A percentile compares a stretch with the other conserved stretches of the same genome.
Evolutionary conservation across 2,888 invertebrate species (phyloP).

Genomic region (Agrotis clavis): DNA sequence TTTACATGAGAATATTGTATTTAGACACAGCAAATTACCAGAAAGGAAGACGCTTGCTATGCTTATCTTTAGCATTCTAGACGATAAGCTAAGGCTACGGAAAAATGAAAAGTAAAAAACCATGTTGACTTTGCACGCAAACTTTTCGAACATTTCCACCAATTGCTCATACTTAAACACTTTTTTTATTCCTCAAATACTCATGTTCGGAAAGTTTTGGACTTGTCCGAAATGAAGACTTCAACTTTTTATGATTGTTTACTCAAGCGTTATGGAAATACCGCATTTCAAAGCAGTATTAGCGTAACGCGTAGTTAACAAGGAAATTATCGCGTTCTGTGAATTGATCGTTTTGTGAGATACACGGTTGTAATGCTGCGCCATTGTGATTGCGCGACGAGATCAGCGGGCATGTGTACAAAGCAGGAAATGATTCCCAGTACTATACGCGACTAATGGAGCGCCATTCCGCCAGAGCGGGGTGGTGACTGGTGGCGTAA

Average conservation of each 20-base stretch:
- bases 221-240: conserved; percentile 1
- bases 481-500: conserved; percentile 74
- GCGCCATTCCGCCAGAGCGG: conserved; percentile 74
- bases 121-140: conserved; percentile 16
- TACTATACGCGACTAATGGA: conserved; percentile 75
- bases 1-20: conserved; percentile 21
- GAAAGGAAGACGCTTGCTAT: conserved; percentile 29
- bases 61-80: conserved; percentile 36
- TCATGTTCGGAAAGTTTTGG: conserved; percentile 10
- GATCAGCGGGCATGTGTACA: conserved; percentile 72
- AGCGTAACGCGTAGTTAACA: conserved; percentile 38
- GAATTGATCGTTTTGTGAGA: conserved; percentile 60
- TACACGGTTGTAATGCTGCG: conserved; percentile 39
- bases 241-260: conserved; percentile 11
- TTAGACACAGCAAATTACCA: conserved; percentile 15
- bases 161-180: conserved; percentile 5
- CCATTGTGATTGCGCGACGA: conserved; percentile 65
- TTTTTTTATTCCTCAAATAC: conserved; percentile 8
- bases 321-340: conserved; percentile 55
- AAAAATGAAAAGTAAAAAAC: conserved; percentile 27
- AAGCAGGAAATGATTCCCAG: conserved; percentile 79
- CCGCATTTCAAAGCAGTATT: conserved; percentile 16
- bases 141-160: conserved; percentile 27
- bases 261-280: conserved; percentile 44
- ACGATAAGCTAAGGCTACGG: conserved; percentile 22